Percentiles rank a stretch among this genome's conserved stretches.
These are phyloP conservation scores for Eurosta solidaginis DNA, from an alignment of 1,140 invertebrate genomes.

Conservation along the genomic window DNA sequence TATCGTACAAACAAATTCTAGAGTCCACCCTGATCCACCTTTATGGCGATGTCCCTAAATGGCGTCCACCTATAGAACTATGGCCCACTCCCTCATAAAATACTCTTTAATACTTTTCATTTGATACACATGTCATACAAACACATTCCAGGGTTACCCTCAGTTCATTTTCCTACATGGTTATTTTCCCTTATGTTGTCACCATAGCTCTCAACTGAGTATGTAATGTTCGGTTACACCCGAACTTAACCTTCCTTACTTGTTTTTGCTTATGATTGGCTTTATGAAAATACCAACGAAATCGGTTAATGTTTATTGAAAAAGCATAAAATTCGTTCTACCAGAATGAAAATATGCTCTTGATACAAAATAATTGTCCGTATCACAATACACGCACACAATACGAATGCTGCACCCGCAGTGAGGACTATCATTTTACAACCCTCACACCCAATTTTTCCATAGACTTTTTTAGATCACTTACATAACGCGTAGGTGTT, in stretches of 20 bases:
- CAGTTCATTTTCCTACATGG: too few relatives aligned
- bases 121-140: too few relatives aligned
- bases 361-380: constrained; percentile 56
- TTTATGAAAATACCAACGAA: constrained; percentile 48
- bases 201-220: too few relatives aligned
- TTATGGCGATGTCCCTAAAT: too few relatives aligned
- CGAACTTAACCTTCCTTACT: neutral
- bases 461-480: neutral
- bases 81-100: too few relatives aligned
- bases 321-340: constrained; percentile 61
- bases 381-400: neutral
- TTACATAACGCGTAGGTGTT: neutral
- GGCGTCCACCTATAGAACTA: too few relatives aligned
- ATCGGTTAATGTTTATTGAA: constrained; percentile 61
- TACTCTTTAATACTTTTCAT: too few relatives aligned
- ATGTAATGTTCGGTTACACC: too few relatives aligned
- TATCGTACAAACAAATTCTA: too few relatives aligned
- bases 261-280: neutral
- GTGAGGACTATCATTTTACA: neutral
- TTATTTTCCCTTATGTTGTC: too few relatives aligned
- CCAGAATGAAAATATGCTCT: constrained; percentile 61
- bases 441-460: neutral
- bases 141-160: too few relatives aligned
- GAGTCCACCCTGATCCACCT: too few relatives aligned
- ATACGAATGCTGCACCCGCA: constrained; percentile 36